A percentile compares a stretch with the other conserved stretches of the same genome.
Evolutionary conservation across 2,888 invertebrate genomes (phyloP).

Genomic region (Eupeodes luniger): DNA sequence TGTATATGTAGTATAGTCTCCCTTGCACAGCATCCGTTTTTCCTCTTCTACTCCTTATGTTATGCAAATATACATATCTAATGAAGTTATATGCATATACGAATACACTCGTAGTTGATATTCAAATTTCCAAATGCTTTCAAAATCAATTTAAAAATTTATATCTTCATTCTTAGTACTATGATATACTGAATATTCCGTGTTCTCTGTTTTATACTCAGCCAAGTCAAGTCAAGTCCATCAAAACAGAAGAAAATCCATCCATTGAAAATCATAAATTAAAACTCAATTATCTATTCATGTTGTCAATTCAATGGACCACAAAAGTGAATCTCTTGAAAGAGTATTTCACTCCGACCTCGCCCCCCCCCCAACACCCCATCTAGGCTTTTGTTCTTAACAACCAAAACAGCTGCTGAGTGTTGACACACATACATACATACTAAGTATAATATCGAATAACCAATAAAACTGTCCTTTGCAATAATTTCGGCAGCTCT

Average conservation of each 20-base stretch:
- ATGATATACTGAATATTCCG: too few species aligned
- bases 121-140: constrained; percentile 51
- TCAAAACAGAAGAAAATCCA: not conserved
- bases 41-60: too few species aligned
- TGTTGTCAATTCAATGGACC: constrained; percentile 52
- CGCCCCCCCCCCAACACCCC: not conserved
- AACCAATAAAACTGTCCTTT: constrained; percentile 2
- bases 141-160: constrained; percentile 58
- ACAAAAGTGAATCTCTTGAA: constrained; percentile 12
- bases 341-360: not conserved
- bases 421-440: constrained; percentile 25
- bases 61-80: not conserved
- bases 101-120: not conserved
- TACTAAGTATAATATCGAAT: too few species aligned
- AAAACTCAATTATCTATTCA: constrained; percentile 69
- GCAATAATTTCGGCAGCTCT: not conserved
- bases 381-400: not conserved
- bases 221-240: too few species aligned
- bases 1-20: too few species aligned
- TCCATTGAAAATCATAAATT: constrained; percentile 63
- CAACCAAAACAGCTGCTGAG: constrained; percentile 23
- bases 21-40: too few species aligned
- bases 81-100: too few species aligned
- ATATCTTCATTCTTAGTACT: not conserved
- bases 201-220: not conserved